Evolutionary conservation across 1,140 invertebrate species (phyloP).

Genomic region (Saxidomus purpurata): DNA sequence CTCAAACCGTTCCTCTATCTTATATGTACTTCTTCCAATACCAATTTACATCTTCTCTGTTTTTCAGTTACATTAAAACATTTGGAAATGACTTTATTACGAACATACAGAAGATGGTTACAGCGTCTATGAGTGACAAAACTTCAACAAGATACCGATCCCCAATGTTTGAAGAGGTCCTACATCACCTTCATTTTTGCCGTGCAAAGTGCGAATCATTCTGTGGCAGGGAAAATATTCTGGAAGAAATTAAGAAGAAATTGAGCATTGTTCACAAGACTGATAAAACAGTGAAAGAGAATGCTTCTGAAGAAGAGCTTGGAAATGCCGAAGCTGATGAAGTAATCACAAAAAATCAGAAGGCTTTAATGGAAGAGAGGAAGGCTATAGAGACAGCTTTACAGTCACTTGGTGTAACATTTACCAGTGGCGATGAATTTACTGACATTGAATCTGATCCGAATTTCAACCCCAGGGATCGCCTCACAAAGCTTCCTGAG

Average conservation of each 20-base stretch:
- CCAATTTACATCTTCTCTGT: too few species aligned
- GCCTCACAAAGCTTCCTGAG: slow-evolving; percentile 37
- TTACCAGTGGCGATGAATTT: slow-evolving; percentile 54
- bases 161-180: slow-evolving; percentile 90
- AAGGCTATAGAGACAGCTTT: background rate
- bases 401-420: slow-evolving; percentile 29
- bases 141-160: background rate
- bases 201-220: slow-evolving; percentile 69
- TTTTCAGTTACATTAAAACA: slow-evolving; percentile 45
- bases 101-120: slow-evolving; percentile 38
- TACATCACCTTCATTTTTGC: slow-evolving; percentile 97
- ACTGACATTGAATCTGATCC: slow-evolving; percentile 68
- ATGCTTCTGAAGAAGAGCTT: background rate
- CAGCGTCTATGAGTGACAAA: background rate
- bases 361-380: background rate
- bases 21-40: too few species aligned
- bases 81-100: slow-evolving; percentile 42
- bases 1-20: too few species aligned
- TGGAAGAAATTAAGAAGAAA: slow-evolving; percentile 60
- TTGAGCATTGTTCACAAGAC: slow-evolving; percentile 58
- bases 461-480: slow-evolving; percentile 44
- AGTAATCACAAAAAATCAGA: background rate
- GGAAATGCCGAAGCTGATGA: slow-evolving; percentile 19
- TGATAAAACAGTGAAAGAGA: background rate
- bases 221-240: slow-evolving; percentile 73